Percentiles rank a stretch among this genome's conserved stretches.
Evolutionary conservation across 64 coral and sea anemone genomes (phyloP).

Genomic region (Pocillopora damicornis): DNA sequence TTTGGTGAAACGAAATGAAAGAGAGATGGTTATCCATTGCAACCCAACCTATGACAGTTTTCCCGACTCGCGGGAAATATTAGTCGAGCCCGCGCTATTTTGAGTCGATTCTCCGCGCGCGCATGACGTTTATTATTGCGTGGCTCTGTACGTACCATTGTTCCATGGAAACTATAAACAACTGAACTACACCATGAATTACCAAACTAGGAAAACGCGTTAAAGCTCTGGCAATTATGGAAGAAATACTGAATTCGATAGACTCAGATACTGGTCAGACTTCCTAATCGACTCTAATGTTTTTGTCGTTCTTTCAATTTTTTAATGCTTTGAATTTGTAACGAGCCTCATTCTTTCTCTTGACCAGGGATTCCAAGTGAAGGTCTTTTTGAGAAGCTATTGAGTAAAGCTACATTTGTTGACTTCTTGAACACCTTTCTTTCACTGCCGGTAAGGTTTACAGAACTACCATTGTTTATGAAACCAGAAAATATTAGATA

Average conservation of each 20-base stretch:
- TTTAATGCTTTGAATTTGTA: not conserved
- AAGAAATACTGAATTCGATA: too few species aligned
- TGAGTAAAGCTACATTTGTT: constrained; percentile 47
- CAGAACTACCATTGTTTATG: not conserved
- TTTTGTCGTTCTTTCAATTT: not conserved
- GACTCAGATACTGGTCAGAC: not conserved
- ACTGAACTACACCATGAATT: not conserved
- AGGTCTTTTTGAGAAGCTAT: constrained; percentile 42
- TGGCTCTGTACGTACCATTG: not conserved
- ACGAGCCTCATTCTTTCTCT: not conserved
- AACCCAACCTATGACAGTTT: too few species aligned
- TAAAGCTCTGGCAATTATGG: not conserved
- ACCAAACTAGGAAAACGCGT: not conserved
- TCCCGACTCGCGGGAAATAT: too few species aligned
- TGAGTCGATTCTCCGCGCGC: not conserved
- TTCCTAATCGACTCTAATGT: not conserved
- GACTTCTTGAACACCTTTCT: constrained; percentile 66
- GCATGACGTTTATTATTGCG: constrained; percentile 32
- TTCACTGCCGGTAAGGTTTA: constrained; percentile 40
- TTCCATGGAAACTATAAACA: not conserved
- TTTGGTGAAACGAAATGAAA: too few species aligned
- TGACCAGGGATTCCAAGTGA: constrained; percentile 30
- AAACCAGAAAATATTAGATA: not conserved
- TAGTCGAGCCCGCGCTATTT: not conserved
- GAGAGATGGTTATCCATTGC: too few species aligned